A percentile compares a stretch with the other conserved stretches of the same genome.
Evolutionary conservation across 2,888 invertebrate species (phyloP).

Genomic region (Oasisia sp.): DNA sequence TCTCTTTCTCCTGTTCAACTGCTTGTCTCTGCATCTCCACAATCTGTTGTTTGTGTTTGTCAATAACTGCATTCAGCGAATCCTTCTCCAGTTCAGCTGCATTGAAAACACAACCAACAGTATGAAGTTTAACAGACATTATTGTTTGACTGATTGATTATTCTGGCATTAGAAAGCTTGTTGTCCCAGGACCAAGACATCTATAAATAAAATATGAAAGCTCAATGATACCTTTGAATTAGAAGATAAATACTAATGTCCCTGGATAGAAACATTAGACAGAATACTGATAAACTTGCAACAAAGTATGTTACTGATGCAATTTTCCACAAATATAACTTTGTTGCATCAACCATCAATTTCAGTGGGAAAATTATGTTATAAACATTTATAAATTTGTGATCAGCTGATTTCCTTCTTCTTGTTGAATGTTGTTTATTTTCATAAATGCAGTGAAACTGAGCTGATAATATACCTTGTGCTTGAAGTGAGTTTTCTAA

Average conservation of each 20-base stretch:
- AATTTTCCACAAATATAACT: too few relatives aligned
- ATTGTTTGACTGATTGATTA: neutral
- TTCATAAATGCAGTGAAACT: neutral
- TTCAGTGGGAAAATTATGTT: neutral
- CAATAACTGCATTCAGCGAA: neutral
- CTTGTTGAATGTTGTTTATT: neutral
- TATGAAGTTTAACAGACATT: neutral
- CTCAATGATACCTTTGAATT: too few relatives aligned
- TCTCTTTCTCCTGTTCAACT: conserved; percentile 26
- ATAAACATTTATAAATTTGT: neutral
- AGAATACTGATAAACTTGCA: too few relatives aligned
- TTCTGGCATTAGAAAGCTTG: too few relatives aligned
- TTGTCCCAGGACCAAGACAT: too few relatives aligned
- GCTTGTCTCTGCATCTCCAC: conserved; percentile 18
- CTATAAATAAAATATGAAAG: too few relatives aligned
- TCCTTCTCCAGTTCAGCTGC: neutral
- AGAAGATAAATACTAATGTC: too few relatives aligned
- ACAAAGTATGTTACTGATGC: too few relatives aligned
- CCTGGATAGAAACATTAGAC: too few relatives aligned
- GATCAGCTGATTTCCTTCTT: neutral
- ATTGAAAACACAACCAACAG: neutral
- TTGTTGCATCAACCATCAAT: too few relatives aligned
- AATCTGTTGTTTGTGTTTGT: conserved; percentile 21
- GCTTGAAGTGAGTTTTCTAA: neutral
- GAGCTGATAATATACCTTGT: neutral